Base-by-base conservation (phyloP, 2,113 vertebrate genomes). In the Brachirus orientalis region DNA sequence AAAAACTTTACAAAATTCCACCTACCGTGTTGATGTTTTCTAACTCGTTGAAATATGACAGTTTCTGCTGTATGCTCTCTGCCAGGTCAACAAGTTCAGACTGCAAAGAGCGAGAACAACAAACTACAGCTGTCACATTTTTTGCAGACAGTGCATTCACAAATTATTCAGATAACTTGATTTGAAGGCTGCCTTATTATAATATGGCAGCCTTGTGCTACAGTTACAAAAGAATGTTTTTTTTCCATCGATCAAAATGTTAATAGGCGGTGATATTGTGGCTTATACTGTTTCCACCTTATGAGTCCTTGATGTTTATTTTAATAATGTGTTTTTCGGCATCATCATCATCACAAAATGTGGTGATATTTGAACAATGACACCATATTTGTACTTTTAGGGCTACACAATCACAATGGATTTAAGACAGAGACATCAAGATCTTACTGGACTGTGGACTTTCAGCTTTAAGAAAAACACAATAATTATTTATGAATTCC, bases 41-140 rank as follows among this genome's bases (percentile, higher is more conserved):
- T 77, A 99, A 80, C 79, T 99, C 97, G 59, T 98, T 99, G 87
- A 99, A 99, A 83, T 99, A 99, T 1, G 97, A 98, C 53, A 99
- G 94, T 79, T 99, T 99, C 85, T 99, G 97, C 84, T 98, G 96
- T 82, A 99, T 98, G 87, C 92, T 97, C 90, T 98, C 96, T 56
- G 98, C 96, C 84, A 99, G 80, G 69, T 97, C 94, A 83, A 98
- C 97, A 47, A 99, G 94, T 70, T 98, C 96, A 0, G 95, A 94
- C 98, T 99, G 83, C 66, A 68, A 79, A 65, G 82, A 77, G 75
- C 82, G 47, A 88, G 81, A 85, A 83, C 84, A 50, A 63, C 66
- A 63, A 37, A 50, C 2, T 35, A 53, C 8, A 52, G 2, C 28
- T 69, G 19, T 79, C 44, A 55, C 3, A 22, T n/a, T 14, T 52